Evolutionary conservation across 2,113 vertebrate genomes (phyloP), one percentile per base, ranked within the genome.

Genomic region (Hyaena hyaena): DNA sequence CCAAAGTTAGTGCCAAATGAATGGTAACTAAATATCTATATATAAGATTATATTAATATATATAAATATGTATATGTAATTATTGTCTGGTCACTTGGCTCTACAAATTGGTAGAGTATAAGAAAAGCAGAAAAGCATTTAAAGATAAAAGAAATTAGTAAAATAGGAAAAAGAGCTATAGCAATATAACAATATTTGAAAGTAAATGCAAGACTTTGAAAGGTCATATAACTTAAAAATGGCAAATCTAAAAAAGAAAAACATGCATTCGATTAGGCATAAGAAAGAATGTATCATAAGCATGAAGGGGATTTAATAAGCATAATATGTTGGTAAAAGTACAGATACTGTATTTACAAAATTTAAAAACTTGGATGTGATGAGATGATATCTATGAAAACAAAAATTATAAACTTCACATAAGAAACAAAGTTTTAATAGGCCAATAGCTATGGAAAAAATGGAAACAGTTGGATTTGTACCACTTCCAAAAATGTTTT

Each of bases 211-310:
- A 39, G 76, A 39, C 45, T 91, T 96, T 93, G 92, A 65, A 96
- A 90, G 35, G 16, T 79, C 4, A 0, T 50, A 24, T 4, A 61
- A 12, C 39, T 89, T 76, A 74, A 58, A 94, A 84, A 84, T 79
- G 24, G 68, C 53, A 90, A 87, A 74, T 79, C 45, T 80, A 79
- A 80, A 81, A 86, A 90, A 96, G 83, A n/a, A 76, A 95, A 77
- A 80, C 33, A 5, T 48, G 43, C 35, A 58, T 85, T 86, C 50
- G 10, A 43, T 88, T 61, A 81, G 7, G 12, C 74, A 33, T 39
- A 39, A 82, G 53, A 90, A 58, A 96, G 85, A 92, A 33, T 39
- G 2, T 87, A 65, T 93, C 68, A 39, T 17, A 73, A 50, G 24
- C 63, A 68, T 88, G n/a, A 53, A 92, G 23, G 17, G 35, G 17